Evolutionary conservation across 2,113 vertebrate species (phyloP).

Genomic region (Thryonomys swinderianus): DNA sequence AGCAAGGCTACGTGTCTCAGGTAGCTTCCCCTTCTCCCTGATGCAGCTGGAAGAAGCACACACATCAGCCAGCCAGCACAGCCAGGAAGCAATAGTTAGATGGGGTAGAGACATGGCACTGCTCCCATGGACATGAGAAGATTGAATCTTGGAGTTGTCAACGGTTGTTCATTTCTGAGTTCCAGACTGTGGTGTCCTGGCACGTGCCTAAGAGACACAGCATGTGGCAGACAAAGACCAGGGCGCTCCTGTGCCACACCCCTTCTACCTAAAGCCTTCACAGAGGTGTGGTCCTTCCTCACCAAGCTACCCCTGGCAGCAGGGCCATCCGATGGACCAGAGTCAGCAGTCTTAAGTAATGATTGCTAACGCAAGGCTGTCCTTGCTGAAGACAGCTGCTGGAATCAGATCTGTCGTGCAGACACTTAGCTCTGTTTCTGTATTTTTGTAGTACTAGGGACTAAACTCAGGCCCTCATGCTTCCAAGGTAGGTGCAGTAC

Average conservation of each 20-base stretch:
- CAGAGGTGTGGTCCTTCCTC: neutral
- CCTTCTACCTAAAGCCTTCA: neutral
- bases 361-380: neutral
- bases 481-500: too few species aligned
- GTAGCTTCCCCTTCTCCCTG: too few species aligned
- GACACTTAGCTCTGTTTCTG: neutral
- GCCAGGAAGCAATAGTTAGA: neutral
- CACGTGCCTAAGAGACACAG: neutral
- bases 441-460: too few species aligned
- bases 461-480: too few species aligned
- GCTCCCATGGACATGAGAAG: neutral
- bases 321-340: too few species aligned
- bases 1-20: too few species aligned
- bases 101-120: neutral
- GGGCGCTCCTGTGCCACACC: neutral
- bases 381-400: neutral
- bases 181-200: too few species aligned
- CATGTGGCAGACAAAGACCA: neutral
- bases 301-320: neutral
- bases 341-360: neutral
- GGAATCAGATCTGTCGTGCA: neutral
- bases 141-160: neutral
- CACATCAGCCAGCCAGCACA: neutral
- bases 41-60: neutral
- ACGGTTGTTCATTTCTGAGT: neutral